Evolutionary conservation across 2,113 vertebrate genomes (phyloP), one percentile per base, ranked within the genome.

Genomic region (Rhinichthys klamathensis): DNA sequence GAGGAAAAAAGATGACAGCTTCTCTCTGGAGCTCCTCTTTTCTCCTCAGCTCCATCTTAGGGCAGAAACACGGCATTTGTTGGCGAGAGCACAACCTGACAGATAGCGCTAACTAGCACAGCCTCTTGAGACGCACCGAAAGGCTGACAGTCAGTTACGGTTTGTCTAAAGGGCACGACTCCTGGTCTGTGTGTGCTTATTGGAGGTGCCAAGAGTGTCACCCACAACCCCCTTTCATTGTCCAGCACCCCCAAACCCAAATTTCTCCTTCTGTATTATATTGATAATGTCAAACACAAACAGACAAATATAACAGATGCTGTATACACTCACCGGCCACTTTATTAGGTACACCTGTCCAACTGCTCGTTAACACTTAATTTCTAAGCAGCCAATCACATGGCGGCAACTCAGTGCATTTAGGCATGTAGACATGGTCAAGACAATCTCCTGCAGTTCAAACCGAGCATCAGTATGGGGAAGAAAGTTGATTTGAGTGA

Each of bases 81-180:
- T 92, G 90, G 91, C 89, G 51, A 90, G 89, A 89, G 60, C 38
- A 81, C 38, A 92, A 88, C 49, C 90, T 94, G 89, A 95, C 90
- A 92, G 70, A 82, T 88, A 92, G 90, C 88, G 91, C 92, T 93
- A 94, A 93, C 85, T 90, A 93, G 87, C 88, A 38, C 90, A 75
- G 90, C 90, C 92, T 92, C 92, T 32, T 85, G 92, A 92, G 94
- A 94, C 93, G 93, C 92, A 92, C 90, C 73, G 72, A 89, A 86
- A 87, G 80, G 90, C 82, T 92, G 89, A 93, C 94, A 93, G 93
- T 91, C 91, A 88, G 90, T 61, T 93, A 91, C 91, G 88, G 86
- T 87, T 90, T 91, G 91, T 91, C 87, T 89, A 92, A 94, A 95
- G 94, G 92, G 90, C 92, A 93, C 86, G 38, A 79, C 84, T 90